Evolutionary conservation across 2,797 vertebrate genomes (phyloP).

Genomic region (Phoeniculus purpureus): DNA sequence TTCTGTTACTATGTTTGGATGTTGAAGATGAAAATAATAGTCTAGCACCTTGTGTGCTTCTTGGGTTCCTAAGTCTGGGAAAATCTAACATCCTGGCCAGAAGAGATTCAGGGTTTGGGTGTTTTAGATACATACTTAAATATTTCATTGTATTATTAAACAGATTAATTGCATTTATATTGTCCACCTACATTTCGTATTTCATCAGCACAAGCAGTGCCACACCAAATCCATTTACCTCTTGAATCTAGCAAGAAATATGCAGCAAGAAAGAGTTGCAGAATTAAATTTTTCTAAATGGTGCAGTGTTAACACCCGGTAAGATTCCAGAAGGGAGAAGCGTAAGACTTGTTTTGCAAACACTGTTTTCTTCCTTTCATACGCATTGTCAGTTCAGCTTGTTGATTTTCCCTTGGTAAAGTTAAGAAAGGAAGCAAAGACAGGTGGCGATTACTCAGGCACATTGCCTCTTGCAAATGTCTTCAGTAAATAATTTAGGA

Average conservation of each 20-base stretch:
- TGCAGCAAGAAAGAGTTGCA: background rate
- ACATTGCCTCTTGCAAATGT: background rate
- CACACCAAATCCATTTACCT: background rate
- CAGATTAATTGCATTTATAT: background rate
- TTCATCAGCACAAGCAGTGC: background rate
- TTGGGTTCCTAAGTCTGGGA: accelerated
- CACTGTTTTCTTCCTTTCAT: background rate
- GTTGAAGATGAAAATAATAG: background rate
- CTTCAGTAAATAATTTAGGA: constrained; percentile 41
- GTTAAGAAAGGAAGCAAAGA: background rate
- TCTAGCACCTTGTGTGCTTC: background rate
- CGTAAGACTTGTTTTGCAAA: background rate
- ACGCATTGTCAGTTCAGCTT: background rate
- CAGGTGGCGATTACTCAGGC: background rate
- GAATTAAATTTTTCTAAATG: background rate
- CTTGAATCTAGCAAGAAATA: background rate
- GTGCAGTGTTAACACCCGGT: background rate
- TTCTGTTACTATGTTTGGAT: background rate
- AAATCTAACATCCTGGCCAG: background rate
- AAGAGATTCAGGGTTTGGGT: background rate
- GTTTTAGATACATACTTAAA: background rate
- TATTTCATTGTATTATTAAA: background rate
- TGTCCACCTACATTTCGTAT: background rate
- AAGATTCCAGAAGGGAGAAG: background rate
- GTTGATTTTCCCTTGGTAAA: background rate